Evolutionary conservation across 2,888 invertebrate genomes (phyloP), one percentile per base, ranked within the genome.

Genomic region (Aleiodes alternator): DNA sequence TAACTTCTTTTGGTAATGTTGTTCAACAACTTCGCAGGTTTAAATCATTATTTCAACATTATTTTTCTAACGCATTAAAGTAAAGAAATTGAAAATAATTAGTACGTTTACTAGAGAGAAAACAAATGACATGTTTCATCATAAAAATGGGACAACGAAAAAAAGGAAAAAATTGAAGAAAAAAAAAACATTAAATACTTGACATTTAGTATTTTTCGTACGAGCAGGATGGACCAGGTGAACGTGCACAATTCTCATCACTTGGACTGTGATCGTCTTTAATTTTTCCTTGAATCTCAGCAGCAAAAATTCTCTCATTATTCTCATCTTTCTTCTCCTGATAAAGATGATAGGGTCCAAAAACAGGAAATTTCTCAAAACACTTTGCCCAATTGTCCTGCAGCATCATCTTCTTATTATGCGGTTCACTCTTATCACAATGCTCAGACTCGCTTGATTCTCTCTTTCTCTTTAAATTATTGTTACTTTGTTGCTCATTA

Each of bases 321-420:
- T 34, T 38, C 59, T 43, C 61, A 1, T 38, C 38, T 12, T 61
- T 34, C 2, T 64, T 23, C 7, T 43, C 8, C n/a, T 64, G 43
- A 43, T 43, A 43, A 23, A 48, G 14, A 23, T 64, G 9, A 16
- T 64, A 48, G 5, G 64, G 48, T 3, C 43, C 64, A 48, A 64
- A 43, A 8, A 43, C 64, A 11, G 64, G 43, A 64, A 64, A 16
- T 29, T 14, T 48, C 23, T 43, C 64, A 12, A 48, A 64, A 23
- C 64, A 64, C 48, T 64, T 48, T 43, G 48, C 48, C 48, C 64
- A 64, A 23, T 64, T 64, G 11, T 64, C 64, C 16, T 48, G 43
- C 12, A 12, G 31, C 64, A 43, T 64, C 8, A 16, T 9, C n/a
- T 64, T 64, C 48, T 48, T 64, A 38, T 43, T 16, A 8, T 61